Percentiles rank a stretch among this genome's conserved stretches.
phyloP scores from a whole-genome alignment of 1,140 invertebrate genomes.

The Habropoda laboriosa region DNA sequence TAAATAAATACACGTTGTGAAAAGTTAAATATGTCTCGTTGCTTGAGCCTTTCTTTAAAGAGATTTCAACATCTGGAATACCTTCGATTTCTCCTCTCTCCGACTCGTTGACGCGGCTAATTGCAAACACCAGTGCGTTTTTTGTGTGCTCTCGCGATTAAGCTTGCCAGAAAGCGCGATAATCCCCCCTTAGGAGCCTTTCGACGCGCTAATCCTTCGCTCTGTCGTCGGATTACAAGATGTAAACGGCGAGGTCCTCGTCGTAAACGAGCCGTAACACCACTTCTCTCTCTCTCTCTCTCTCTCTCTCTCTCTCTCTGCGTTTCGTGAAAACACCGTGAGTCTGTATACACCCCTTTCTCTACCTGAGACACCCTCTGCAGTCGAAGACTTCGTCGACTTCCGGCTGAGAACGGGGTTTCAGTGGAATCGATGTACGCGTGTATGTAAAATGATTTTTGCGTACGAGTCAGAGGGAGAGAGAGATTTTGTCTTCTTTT shows the following conservation, averaged over 20 bases:
- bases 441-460: background rate
- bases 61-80: too few relatives aligned
- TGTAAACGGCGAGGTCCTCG: constrained; percentile 31
- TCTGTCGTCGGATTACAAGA: constrained; percentile 28
- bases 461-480: too few relatives aligned
- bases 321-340: background rate
- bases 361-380: background rate
- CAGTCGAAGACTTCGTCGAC: background rate
- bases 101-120: background rate
- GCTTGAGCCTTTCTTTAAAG: background rate
- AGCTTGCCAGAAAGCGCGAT: background rate
- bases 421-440: constrained; percentile 33
- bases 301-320: too few relatives aligned
- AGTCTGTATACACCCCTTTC: background rate
- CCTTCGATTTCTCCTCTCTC: too few relatives aligned
- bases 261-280: constrained; percentile 38
- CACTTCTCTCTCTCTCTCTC: too few relatives aligned
- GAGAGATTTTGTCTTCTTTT: too few relatives aligned
- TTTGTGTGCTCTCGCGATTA: background rate
- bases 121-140: background rate
- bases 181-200: constrained; percentile 20
- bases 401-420: background rate
- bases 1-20: too few relatives aligned
- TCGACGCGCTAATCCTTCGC: constrained; percentile 15
- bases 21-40: too few relatives aligned